phyloP scores from a whole-genome alignment of 2,113 vertebrate genomes.

The Rhinolophus sinicus region DNA sequence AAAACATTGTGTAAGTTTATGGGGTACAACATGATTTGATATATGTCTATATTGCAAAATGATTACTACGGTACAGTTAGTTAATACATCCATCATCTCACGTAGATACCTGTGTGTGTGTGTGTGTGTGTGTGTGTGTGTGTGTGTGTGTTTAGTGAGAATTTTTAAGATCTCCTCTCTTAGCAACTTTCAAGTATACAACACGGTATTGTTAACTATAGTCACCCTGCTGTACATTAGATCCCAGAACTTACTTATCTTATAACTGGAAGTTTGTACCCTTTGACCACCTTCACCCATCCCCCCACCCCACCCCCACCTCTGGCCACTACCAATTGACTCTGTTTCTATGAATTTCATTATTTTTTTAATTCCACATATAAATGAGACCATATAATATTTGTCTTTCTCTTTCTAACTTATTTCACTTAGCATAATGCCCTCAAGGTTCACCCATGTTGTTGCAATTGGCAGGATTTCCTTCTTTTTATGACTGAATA shows the following conservation, averaged over 20 bases:
- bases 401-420: not conserved
- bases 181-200: too few relatives aligned
- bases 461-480: not conserved
- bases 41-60: too few relatives aligned
- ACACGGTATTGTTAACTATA: too few relatives aligned
- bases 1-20: not conserved
- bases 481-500: not conserved
- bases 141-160: not conserved
- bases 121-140: too few relatives aligned
- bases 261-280: not conserved
- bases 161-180: not conserved
- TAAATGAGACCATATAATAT: not conserved
- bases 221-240: accelerated
- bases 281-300: not conserved
- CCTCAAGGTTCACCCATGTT: not conserved
- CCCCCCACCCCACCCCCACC: not conserved
- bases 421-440: not conserved
- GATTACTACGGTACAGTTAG: not conserved
- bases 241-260: not conserved
- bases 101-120: too few relatives aligned
- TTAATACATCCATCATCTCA: not conserved
- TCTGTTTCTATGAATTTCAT: not conserved
- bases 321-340: not conserved
- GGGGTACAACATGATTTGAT: not conserved
- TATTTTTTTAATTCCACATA: too few relatives aligned